Conservation (phyloP, 2,113 vertebrate species). For the Climacteris rufus region DNA sequence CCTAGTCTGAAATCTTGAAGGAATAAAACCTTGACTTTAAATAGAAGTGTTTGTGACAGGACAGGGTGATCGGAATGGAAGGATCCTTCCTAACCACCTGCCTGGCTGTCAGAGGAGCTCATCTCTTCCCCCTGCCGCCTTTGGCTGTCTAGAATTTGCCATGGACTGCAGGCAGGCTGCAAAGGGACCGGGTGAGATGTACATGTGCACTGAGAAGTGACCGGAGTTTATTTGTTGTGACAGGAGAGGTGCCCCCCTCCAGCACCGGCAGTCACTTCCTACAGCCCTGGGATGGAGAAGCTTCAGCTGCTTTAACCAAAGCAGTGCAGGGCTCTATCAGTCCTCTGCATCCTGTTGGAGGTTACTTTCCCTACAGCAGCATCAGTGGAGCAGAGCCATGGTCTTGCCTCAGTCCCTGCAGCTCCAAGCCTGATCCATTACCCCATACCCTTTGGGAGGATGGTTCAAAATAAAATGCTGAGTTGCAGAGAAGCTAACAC, state of each 20-base stretch:
- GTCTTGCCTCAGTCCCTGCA: not conserved
- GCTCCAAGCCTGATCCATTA: not conserved
- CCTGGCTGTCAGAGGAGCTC: slow-evolving; percentile 6
- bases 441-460: not conserved
- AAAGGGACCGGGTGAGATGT: rapidly evolving
- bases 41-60: slow-evolving; percentile 38
- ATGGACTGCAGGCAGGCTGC: not conserved
- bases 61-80: not conserved
- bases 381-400: not conserved
- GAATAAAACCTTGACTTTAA: slow-evolving; percentile 6
- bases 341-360: not conserved
- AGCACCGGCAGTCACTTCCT: rapidly evolving
- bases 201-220: not conserved
- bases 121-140: not conserved
- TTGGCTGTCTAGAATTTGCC: not conserved
- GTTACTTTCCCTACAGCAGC: not conserved
- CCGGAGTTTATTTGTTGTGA: not conserved
- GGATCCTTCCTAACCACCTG: not conserved
- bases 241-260: not conserved
- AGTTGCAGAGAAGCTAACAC: not conserved
- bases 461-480: not conserved
- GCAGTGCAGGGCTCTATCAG: not conserved
- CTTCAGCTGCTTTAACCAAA: not conserved
- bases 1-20: not conserved
- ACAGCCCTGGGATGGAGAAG: not conserved